Conservation (phyloP, 1,140 invertebrate species). For the Zaprionus vittiger region DNA sequence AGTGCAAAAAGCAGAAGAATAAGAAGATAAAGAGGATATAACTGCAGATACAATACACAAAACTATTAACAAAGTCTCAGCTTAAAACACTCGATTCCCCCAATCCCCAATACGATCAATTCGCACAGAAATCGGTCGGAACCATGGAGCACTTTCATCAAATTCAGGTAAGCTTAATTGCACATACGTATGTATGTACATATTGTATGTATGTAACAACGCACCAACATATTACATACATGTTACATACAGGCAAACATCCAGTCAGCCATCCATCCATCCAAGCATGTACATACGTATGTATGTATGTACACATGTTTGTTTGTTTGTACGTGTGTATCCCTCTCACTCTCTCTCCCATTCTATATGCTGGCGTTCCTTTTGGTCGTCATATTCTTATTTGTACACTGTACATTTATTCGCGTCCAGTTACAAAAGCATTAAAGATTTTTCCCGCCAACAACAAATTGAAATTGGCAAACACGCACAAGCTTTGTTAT, state of each 20-base stretch:
- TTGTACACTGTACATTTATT: constrained; percentile 5
- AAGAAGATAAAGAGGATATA: constrained; percentile 25
- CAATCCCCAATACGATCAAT: constrained; percentile 20
- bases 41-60: constrained; percentile 27
- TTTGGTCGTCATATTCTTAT: constrained; percentile 12
- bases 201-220: constrained; percentile 11
- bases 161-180: constrained; percentile 81
- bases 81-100: background rate
- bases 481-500: constrained; percentile 31
- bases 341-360: background rate
- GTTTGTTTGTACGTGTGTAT: background rate
- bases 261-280: constrained; percentile 1
- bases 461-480: constrained; percentile 58
- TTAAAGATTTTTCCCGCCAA: constrained; percentile 66
- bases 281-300: background rate
- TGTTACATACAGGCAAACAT: constrained; percentile 13
- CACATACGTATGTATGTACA: constrained; percentile 31
- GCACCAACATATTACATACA: constrained; percentile 23
- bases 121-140: constrained; percentile 27
- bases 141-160: constrained; percentile 84
- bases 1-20: constrained; percentile 48
- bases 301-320: constrained; percentile 18
- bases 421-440: constrained; percentile 19
- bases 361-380: constrained; percentile 24
- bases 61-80: constrained; percentile 20